Evolutionary conservation across 1,140 invertebrate species (phyloP), one percentile per base, ranked within the genome.

Genomic region (Plutomurus gul): DNA sequence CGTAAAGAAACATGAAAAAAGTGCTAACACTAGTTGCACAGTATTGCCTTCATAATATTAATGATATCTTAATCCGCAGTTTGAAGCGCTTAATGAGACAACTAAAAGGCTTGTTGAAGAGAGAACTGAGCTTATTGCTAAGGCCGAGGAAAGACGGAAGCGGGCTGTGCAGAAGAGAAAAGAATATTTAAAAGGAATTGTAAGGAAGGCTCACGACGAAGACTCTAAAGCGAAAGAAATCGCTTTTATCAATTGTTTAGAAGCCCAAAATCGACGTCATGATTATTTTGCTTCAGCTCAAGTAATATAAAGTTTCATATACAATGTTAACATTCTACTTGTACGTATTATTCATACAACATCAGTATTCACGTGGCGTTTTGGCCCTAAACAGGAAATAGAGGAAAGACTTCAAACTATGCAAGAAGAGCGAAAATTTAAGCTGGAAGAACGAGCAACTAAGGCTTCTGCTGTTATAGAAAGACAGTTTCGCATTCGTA

Each of bases 191-290:
- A 88, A 93, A 84, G 92, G 93, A 79, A 95, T 97, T 82, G 92
- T 97, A 1, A 91, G 92, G 76, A 99, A 99, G 87, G 97, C 97
- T 2, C 96, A 98, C 84, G 97, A 99, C 84, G 97, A 99, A 87
- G 96, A 98, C 82, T 95, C 96, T 49, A 99, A 99, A 87, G 89
- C 96, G 0, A 95, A 96, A 84, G 97, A 99, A 89, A 98, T 99
- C 79, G 96, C 96, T 33, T 99, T 99, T 86, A 99, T 99, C 74
- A 98, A 98, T 87, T 94, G 95, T 84, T 87, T 99, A 3, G 95
- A 98, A 85, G 96, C 96, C 1, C 95, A 98, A 87, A 98, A 98
- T 86, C 94, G 97, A 84, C 88, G 94, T 4, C 92, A 97, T 85
- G 96, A 98, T 87, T 92, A 96, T 83, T 88, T 96, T 82, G 92